A percentile compares a stretch with the other conserved stretches of the same genome.
phyloP scores from a whole-genome alignment of 2,888 invertebrate genomes.

The Diaprepes abbreviatus region DNA sequence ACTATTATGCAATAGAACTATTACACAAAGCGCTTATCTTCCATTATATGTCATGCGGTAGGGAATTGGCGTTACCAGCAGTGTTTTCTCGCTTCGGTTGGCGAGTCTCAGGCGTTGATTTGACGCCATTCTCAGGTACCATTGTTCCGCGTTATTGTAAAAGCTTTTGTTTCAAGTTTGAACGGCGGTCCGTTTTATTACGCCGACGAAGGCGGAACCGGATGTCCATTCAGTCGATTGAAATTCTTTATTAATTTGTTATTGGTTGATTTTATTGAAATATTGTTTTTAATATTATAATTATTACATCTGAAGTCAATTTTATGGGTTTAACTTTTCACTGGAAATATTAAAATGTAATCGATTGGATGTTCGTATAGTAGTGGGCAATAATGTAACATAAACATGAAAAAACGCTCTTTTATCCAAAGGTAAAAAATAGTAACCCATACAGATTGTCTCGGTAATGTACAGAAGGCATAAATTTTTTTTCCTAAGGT shows the following conservation, averaged over 20 bases:
- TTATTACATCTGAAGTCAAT: too few species aligned
- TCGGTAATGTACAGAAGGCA: too few species aligned
- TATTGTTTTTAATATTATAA: conserved; percentile 2
- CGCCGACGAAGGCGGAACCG: conserved; percentile 35
- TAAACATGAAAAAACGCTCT: too few species aligned
- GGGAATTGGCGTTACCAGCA: conserved; percentile 63
- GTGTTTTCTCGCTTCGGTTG: conserved; percentile 63
- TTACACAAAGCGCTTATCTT: conserved; percentile 69
- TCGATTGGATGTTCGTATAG: too few species aligned
- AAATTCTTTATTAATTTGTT: conserved; percentile 43
- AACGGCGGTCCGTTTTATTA: conserved; percentile 40
- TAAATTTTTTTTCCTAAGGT: too few species aligned
- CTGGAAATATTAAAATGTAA: too few species aligned
- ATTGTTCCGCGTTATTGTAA: conserved; percentile 57
- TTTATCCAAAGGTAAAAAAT: too few species aligned
- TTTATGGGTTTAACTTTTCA: too few species aligned
- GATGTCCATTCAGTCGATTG: conserved; percentile 32
- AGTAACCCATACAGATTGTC: too few species aligned
- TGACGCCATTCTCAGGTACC: conserved; percentile 60
- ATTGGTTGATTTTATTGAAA: conserved; percentile 33
- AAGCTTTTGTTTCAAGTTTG: conserved; percentile 49
- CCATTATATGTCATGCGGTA: conserved; percentile 68
- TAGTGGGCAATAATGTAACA: too few species aligned
- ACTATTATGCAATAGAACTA: conserved; percentile 70
- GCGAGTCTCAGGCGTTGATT: conserved; percentile 54